Evolutionary conservation across 2,888 invertebrate genomes (phyloP), one percentile per base, ranked within the genome.

Genomic region (Hipparchia sbordonii): DNA sequence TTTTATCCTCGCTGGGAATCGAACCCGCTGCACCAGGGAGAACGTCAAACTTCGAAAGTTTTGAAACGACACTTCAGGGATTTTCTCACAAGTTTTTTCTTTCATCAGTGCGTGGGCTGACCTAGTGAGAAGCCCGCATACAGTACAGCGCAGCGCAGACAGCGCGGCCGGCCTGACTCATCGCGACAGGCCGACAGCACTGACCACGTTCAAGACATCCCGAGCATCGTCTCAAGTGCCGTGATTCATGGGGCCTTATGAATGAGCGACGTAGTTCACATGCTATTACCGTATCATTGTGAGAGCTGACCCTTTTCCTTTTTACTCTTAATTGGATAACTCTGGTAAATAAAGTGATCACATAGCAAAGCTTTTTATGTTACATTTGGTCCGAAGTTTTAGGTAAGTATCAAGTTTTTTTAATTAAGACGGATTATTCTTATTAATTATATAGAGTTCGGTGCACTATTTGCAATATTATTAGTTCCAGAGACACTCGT

Each of bases 121-220:
- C 91, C 91, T 81, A 90, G 84, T 87, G 81, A 82, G 84, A 81
- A 73, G 77, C 84, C 84, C 84, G 84, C 84, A 84, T 84, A 79
- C 74, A 76, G n/a, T 7, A 6, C 8, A 9, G 52, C 52, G 6
- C 46, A 72, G 76, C 23, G 81, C 83, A 91, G 92, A 92, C 92
- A 80, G 89, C 87, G 78, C 82, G 91, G 83, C 88, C 84, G 85
- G 75, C 74, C 77, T 85, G 83, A 85, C 78, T 85, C 87, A 83
- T 72, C 70, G 69, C 72, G 12, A 13, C 78, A 78, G 81, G 68
- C 66, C 72, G 12, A 13, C 78, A 78, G 81, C 79, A 84, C 86
- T 89, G 89, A 87, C 88, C 88, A 86, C 79, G 77, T 81, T 82
- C 83, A 85, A 85, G 83, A 78, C 83, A 85, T 85, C 82, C 76